These are phyloP conservation scores for Calameuta filiformis DNA, from an alignment of 2,888 invertebrate genomes.

Conservation along the genomic window DNA sequence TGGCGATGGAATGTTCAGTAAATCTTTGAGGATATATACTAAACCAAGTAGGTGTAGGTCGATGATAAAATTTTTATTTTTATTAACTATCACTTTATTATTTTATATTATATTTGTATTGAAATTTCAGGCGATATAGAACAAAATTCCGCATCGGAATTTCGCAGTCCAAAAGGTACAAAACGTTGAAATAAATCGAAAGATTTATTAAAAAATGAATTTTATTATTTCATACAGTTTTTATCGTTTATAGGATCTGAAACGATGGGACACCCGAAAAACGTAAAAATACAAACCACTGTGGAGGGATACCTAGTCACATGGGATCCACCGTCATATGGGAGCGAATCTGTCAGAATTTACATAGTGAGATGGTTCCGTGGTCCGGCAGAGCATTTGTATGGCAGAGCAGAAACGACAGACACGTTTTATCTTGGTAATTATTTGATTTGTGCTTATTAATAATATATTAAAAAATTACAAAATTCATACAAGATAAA, in stretches of 20 bases:
- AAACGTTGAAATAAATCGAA: neutral
- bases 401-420: constrained; percentile 75
- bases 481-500: neutral
- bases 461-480: neutral
- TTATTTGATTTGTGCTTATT: neutral
- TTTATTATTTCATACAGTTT: neutral
- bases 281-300: constrained; percentile 77
- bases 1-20: constrained; percentile 92
- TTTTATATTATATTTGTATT: neutral
- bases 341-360: constrained; percentile 69
- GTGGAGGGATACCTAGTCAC: constrained; percentile 82
- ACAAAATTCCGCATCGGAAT: constrained; percentile 56
- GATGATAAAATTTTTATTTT: constrained; percentile 11
- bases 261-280: constrained; percentile 73
- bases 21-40: constrained; percentile 81
- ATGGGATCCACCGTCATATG: constrained; percentile 77
- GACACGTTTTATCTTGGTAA: constrained; percentile 75
- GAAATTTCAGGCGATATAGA: constrained; percentile 37
- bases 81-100: neutral
- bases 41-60: constrained; percentile 63
- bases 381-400: constrained; percentile 72
- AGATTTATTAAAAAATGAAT: neutral
- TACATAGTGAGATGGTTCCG: constrained; percentile 80
- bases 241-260: constrained; percentile 49
- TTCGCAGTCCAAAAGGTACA: constrained; percentile 49